Evolutionary conservation across 2,888 invertebrate genomes (phyloP).

Genomic region (Caenorhabditis wallacei): DNA sequence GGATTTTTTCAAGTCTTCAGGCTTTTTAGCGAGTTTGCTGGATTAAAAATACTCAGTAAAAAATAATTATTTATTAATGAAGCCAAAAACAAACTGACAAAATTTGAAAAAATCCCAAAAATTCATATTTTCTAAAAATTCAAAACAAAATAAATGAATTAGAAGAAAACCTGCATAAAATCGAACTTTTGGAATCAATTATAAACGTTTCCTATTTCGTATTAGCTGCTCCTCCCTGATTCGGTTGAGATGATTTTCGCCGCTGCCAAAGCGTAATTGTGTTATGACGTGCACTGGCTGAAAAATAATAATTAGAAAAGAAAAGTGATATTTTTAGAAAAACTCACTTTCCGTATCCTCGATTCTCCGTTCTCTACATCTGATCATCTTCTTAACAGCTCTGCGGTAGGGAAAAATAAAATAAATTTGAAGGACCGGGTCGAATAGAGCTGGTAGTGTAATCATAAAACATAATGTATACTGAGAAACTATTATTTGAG

Average conservation of each 20-base stretch:
- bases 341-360: constrained; percentile 10
- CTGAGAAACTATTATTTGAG: constrained; percentile 38
- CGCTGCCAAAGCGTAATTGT: constrained; percentile 18
- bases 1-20: too few relatives aligned
- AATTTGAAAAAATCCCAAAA: too few relatives aligned
- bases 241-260: constrained; percentile 24
- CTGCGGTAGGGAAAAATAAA: constrained; percentile 56
- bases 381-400: constrained; percentile 19
- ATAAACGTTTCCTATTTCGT: neutral
- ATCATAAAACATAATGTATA: constrained; percentile 45
- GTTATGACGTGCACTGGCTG: constrained; percentile 2
- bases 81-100: too few relatives aligned
- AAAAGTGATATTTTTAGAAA: neutral
- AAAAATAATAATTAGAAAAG: neutral
- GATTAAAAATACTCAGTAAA: too few relatives aligned
- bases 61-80: too few relatives aligned
- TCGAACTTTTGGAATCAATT: too few relatives aligned
- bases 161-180: too few relatives aligned
- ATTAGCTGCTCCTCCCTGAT: constrained; percentile 11
- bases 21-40: too few relatives aligned
- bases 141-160: too few relatives aligned
- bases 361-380: neutral
- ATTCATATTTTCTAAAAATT: too few relatives aligned
- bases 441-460: constrained; percentile 44
- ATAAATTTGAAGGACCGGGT: constrained; percentile 54